Conservation (phyloP, 2,888 invertebrate genomes). For the Sinelater perroti region DNA sequence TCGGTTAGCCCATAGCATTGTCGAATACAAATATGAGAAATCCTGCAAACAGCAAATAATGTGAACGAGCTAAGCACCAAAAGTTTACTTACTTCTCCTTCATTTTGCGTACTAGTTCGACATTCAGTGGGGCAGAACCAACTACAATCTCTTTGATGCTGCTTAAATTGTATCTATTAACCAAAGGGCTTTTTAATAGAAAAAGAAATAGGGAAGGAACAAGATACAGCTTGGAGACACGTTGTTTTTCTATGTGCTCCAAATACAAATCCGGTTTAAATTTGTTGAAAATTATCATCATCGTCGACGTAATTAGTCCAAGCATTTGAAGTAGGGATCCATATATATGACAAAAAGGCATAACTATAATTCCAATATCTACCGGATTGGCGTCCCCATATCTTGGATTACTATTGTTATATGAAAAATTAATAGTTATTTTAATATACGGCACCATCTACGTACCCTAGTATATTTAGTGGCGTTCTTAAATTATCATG, state of each 20-base stretch:
- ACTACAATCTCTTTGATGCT: conserved; percentile 71
- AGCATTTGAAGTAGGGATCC: neutral
- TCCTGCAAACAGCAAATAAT: conserved; percentile 57
- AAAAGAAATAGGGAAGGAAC: conserved; percentile 85
- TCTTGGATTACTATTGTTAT: neutral
- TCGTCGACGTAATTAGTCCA: neutral
- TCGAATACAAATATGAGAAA: conserved; percentile 60
- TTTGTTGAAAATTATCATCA: conserved; percentile 57
- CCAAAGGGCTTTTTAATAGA: conserved; percentile 79
- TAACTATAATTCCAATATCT: neutral
- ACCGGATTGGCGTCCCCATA: neutral
- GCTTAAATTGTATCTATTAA: conserved; percentile 75
- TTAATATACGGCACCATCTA: too few species aligned
- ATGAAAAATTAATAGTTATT: too few species aligned
- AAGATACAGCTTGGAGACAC: conserved; percentile 70
- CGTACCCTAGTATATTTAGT: too few species aligned
- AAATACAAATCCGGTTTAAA: conserved; percentile 77
- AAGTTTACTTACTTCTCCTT: conserved; percentile 25
- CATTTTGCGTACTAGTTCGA: conserved; percentile 68
- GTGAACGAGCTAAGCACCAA: neutral
- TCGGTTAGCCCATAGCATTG: conserved; percentile 82
- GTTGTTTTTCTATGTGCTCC: conserved; percentile 71
- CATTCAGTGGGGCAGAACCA: conserved; percentile 81
- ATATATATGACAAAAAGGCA: conserved; percentile 8
- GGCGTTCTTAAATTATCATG: conserved; percentile 71